phyloP scores from a whole-genome alignment of 2,113 vertebrate species.

The Aptenodytes patagonicus region DNA sequence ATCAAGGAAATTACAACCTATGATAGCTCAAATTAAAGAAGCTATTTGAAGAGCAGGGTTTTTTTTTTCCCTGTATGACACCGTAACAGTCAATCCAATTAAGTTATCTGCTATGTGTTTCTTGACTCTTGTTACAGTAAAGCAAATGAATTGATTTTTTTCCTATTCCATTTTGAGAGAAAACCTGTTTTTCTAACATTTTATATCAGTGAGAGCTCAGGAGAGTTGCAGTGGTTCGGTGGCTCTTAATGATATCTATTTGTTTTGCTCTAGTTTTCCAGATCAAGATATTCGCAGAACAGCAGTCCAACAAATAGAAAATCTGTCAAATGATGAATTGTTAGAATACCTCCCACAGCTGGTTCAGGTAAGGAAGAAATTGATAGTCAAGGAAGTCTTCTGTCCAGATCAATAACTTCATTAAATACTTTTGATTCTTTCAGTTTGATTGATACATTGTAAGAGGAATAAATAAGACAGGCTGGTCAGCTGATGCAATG shows the following conservation, averaged over 20 bases:
- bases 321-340: constrained; percentile 78
- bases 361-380: constrained; percentile 79
- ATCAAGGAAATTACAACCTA: neutral
- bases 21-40: neutral
- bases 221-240: neutral
- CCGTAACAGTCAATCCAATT: neutral
- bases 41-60: neutral
- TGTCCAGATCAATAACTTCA: constrained; percentile 25
- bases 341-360: constrained; percentile 84
- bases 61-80: neutral
- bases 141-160: neutral
- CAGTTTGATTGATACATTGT: neutral
- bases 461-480: neutral
- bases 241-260: constrained; percentile 12
- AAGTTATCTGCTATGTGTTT: neutral
- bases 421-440: constrained; percentile 25
- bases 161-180: neutral
- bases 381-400: neutral
- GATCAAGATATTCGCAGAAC: constrained; percentile 81
- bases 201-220: neutral
- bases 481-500: neutral
- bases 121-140: neutral
- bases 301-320: constrained; percentile 80
- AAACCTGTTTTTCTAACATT: neutral
- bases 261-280: constrained; percentile 79